Evolutionary conservation across 2,888 invertebrate genomes (phyloP).

Genomic region (Acrobasis repandana): DNA sequence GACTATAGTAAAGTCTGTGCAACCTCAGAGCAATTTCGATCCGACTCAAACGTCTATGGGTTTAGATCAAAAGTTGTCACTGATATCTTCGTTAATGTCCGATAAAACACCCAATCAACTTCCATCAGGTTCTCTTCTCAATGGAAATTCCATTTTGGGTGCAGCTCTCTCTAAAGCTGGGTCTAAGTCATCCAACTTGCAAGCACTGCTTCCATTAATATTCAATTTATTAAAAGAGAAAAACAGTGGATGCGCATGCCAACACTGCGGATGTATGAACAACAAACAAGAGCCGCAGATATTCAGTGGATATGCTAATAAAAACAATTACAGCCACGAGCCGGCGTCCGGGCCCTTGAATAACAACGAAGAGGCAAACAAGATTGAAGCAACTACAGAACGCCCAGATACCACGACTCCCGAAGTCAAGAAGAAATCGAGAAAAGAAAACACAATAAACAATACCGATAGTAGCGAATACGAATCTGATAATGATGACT

Average conservation of each 20-base stretch:
- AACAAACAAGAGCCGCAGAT: slow-evolving; percentile 38
- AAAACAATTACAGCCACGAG: slow-evolving; percentile 42
- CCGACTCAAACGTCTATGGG: slow-evolving; percentile 31
- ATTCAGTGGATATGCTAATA: slow-evolving; percentile 49
- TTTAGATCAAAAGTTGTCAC: slow-evolving; percentile 36
- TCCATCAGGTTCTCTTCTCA: slow-evolving; percentile 17
- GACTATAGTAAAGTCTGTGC: slow-evolving; percentile 38
- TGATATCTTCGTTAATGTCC: slow-evolving; percentile 41
- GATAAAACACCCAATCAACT: slow-evolving; percentile 31
- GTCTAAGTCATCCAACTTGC: slow-evolving; percentile 53
- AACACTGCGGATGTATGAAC: slow-evolving; percentile 44
- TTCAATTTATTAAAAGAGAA: slow-evolving; percentile 63
- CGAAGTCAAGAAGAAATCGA: slow-evolving; percentile 2
- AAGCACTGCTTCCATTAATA: slow-evolving; percentile 63
- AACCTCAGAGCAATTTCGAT: slow-evolving; percentile 36
- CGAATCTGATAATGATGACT: slow-evolving; percentile 12
- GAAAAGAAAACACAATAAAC: slow-evolving; percentile 16
- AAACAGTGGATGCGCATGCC: slow-evolving; percentile 47
- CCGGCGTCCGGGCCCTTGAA: neutral
- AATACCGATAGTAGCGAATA: slow-evolving; percentile 13
- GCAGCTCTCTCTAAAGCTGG: slow-evolving; percentile 34
- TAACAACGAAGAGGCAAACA: neutral
- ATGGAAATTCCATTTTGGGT: slow-evolving; percentile 30
- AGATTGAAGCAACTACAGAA: slow-evolving; percentile 7
- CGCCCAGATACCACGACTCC: neutral